Base-by-base conservation (phyloP, 2,797 vertebrate genomes). In the Acanthurus lineatus region DNA sequence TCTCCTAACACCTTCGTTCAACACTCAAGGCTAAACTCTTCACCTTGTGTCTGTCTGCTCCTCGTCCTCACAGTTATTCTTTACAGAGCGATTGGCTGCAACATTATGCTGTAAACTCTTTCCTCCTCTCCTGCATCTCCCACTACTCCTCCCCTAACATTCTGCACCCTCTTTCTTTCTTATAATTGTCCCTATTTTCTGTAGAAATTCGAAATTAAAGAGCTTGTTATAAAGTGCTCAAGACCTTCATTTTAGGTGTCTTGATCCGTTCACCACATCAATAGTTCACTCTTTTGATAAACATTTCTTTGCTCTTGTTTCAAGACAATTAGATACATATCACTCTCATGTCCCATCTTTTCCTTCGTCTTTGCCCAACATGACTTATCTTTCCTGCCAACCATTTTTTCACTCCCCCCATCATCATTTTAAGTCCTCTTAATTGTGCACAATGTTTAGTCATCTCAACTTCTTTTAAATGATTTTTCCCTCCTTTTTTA, bases 1-100 rank as follows among this genome's bases (percentile, higher is more conserved):
- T 49, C 61, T 58, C 67, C 63, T 66, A 61, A 38, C 76, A 68
- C 32, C 65, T 88, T 87, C 67, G 69, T 76, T 83, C 20, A 9
- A 66, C 66, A 57, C 51, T 76, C 44, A 25, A 62, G 73, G 73
- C 58, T 40, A 44, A 73, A 78, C 69, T 56, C 17, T 2, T 38
- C 14, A 35, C 42, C n/a, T 19, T 54, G 19, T 25, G 40, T 32
- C 48, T 47, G 49, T 73, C 54, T 20, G 12, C 22, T 32, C 12
- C 5, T 65, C 70, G 49, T 15, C 52, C 22, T 51, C 47, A 6
- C 17, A 4, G 9, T 14, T 11, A 45, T 45, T 45, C 12, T 45
- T 45, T 14, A 45, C 44, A 45, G 12, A 25, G n/a, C 25, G 52
- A 22, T 6, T 19, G 52, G 14, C 19, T 6, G 8, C 0, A 32